Conservation (phyloP, 2,888 invertebrate species). For the Octonoba sinensis region DNA sequence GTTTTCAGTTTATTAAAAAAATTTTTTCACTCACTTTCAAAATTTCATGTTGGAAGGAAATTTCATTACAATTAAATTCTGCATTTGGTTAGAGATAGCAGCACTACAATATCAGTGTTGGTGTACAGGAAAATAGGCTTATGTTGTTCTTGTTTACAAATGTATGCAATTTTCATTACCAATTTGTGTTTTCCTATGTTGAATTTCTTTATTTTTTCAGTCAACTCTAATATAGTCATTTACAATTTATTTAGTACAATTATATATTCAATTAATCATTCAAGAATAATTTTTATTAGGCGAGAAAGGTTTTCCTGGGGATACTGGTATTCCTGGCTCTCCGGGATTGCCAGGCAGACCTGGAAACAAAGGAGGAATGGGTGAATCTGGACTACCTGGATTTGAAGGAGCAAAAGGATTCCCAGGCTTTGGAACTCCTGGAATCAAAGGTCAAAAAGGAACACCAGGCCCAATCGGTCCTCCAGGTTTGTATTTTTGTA, state of each 20-base stretch:
- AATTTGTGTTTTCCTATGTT: too few relatives aligned
- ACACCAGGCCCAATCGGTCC: slow-evolving; percentile 64
- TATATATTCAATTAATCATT: background rate
- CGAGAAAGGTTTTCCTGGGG: slow-evolving; percentile 66
- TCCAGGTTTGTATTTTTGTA: slow-evolving; percentile 56
- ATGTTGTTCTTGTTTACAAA: too few relatives aligned
- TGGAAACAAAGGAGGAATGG: slow-evolving; percentile 74
- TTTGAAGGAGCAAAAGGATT: slow-evolving; percentile 71
- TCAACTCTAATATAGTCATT: background rate
- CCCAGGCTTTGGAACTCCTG: slow-evolving; percentile 55
- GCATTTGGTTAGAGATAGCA: too few relatives aligned
- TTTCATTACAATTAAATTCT: too few relatives aligned
- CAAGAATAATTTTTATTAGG: slow-evolving; percentile 37
- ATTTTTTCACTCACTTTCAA: too few relatives aligned
- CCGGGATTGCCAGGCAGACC: slow-evolving; percentile 74
- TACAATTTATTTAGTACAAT: background rate
- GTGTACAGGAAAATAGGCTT: too few relatives aligned
- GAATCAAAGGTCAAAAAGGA: slow-evolving; percentile 65
- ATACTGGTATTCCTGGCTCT: slow-evolving; percentile 67
- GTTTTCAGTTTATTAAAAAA: too few relatives aligned
- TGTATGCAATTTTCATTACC: too few relatives aligned
- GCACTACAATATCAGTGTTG: too few relatives aligned
- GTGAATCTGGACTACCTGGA: slow-evolving; percentile 77
- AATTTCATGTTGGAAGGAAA: too few relatives aligned
- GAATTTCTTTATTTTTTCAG: background rate